phyloP scores from a whole-genome alignment of 2,113 vertebrate species.

The Oreochromis spilurus region DNA sequence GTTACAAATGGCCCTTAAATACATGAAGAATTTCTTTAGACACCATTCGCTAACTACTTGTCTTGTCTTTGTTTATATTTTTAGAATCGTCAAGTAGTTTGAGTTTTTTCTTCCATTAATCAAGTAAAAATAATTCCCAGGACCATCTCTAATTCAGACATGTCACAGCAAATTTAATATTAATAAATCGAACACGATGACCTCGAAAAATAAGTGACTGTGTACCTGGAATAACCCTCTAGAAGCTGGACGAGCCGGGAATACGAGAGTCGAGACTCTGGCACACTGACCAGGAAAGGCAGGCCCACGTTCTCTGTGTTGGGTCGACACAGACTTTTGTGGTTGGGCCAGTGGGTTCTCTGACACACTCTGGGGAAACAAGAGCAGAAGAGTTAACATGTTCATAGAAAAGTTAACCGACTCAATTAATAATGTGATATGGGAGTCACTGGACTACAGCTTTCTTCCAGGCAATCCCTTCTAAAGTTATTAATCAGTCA shows the following conservation, averaged over 20 bases:
- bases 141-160: neutral
- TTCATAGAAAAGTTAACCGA: neutral
- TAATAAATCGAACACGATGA: neutral
- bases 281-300: slow-evolving; percentile 92
- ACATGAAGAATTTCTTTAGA: neutral
- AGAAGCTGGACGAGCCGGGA: slow-evolving; percentile 86
- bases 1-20: neutral
- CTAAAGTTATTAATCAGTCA: neutral
- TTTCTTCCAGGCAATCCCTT: neutral
- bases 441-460: neutral
- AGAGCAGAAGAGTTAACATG: neutral
- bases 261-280: slow-evolving; percentile 88
- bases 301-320: slow-evolving; percentile 86
- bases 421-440: neutral
- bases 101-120: neutral
- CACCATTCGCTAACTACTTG: neutral
- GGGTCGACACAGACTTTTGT: slow-evolving; percentile 85
- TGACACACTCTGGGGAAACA: slow-evolving; percentile 80
- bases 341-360: slow-evolving; percentile 90
- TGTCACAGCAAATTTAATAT: neutral
- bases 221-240: slow-evolving; percentile 90
- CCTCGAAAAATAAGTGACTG: neutral
- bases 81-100: neutral
- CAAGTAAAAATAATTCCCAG: neutral
- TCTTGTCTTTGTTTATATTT: neutral